Evolutionary conservation across 2,888 invertebrate species (phyloP), one percentile per base, ranked within the genome.

Genomic region (Sphaerophoria taeniata): DNA sequence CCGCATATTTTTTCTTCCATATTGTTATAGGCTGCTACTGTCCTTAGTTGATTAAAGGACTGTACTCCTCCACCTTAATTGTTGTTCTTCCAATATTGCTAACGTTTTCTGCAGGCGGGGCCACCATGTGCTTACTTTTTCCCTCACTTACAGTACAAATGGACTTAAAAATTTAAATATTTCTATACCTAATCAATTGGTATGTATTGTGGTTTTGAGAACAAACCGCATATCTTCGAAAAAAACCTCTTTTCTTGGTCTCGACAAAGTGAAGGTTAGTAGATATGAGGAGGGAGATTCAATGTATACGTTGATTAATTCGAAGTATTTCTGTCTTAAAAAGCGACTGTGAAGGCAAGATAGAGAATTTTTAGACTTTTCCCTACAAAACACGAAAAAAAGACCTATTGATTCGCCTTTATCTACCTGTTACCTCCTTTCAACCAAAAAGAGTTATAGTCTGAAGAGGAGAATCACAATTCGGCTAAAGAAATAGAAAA

Each of bases 241-340:
- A 11, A 63, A 33, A 36, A 67, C 16, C 24, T 49, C 9, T 39
- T 49, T 75, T 67, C 67, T 60, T 58, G 67, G 67, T 67, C 58
- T 67, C 49, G 67, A 24, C 24, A 24, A 24, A 24, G 24, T 24
- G 24, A 24, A 24, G 24, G 24, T 24, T 24, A 24, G 1, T 24
- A 24, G 24, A 24, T 24, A 24, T 24, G 24, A 24, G 24, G 24
- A 24, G 2, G 24, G 1, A 24, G 24, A 24, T 56, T 12, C 58
- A 31, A n/a, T 53, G 12, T 33, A 33, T 63, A 56, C 56, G 65
- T 72, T 72, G 78, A 78, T 72, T 78, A 78, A 78, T 71, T 56
- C 16, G 33, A 39, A 77, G 49, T 11, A 78, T 49, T 58, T 78
- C 65, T 16, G 34, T 51, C 71, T 65, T 24, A 1, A 6, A 9